phyloP scores from a whole-genome alignment of 2,797 vertebrate genomes.

The Hemibagrus guttatus region DNA sequence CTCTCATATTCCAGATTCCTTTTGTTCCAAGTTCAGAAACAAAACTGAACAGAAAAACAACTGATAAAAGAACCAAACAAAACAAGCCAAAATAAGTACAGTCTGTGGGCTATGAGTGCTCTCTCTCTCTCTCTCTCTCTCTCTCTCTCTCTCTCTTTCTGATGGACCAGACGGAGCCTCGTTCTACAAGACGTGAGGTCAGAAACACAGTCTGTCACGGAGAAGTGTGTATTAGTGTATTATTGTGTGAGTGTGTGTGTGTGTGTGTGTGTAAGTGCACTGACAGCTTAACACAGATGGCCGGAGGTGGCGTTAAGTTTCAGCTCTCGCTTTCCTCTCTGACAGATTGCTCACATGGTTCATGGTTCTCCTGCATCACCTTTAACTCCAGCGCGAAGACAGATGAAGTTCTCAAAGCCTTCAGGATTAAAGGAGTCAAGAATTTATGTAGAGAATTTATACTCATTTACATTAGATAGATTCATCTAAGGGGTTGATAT shows the following conservation, averaged over 20 bases:
- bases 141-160: slow-evolving; percentile 15
- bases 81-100: too few relatives aligned
- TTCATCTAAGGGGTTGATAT: background rate
- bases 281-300: slow-evolving; percentile 52
- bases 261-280: slow-evolving; percentile 14
- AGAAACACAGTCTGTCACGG: slow-evolving; percentile 46
- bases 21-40: too few relatives aligned
- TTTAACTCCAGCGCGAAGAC: background rate
- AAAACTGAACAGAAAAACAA: too few relatives aligned
- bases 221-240: slow-evolving; percentile 14
- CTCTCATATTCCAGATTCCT: too few relatives aligned
- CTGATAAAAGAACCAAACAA: too few relatives aligned
- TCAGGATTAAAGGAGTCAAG: background rate
- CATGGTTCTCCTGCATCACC: background rate
- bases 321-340: slow-evolving; percentile 41
- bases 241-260: background rate
- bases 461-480: too few relatives aligned
- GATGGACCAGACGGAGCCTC: slow-evolving; percentile 53
- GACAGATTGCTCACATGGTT: slow-evolving; percentile 29
- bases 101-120: too few relatives aligned
- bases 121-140: background rate
- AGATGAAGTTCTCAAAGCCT: background rate
- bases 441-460: background rate
- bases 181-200: slow-evolving; percentile 57
- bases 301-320: slow-evolving; percentile 52